Conservation (phyloP, 2,888 invertebrate genomes). For the Melanostoma mellinum region DNA sequence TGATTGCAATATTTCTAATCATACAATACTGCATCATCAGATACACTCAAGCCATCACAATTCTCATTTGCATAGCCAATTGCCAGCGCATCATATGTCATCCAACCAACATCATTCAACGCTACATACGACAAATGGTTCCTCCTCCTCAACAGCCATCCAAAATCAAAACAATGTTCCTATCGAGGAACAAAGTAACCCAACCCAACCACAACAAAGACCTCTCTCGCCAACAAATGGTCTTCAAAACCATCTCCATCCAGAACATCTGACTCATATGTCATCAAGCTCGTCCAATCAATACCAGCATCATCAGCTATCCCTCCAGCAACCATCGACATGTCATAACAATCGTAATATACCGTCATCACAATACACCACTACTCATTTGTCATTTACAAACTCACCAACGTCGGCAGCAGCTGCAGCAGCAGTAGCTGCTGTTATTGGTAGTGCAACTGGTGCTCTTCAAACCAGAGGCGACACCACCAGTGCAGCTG, state of each 20-base stretch:
- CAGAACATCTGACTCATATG: slow-evolving; percentile 66
- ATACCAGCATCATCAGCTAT: slow-evolving; percentile 18
- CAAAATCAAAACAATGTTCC: slow-evolving; percentile 69
- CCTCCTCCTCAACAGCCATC: slow-evolving; percentile 72
- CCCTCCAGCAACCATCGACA: slow-evolving; percentile 17
- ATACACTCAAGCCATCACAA: slow-evolving; percentile 58
- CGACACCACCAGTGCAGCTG: slow-evolving; percentile 79
- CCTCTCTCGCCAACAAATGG: slow-evolving; percentile 41
- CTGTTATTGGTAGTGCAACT: slow-evolving; percentile 72
- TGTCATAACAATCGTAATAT: slow-evolving; percentile 33
- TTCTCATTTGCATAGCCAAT: slow-evolving; percentile 54
- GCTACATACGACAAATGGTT: slow-evolving; percentile 79
- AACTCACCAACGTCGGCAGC: slow-evolving; percentile 72
- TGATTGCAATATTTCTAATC: slow-evolving; percentile 48
- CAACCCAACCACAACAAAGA: slow-evolving; percentile 37
- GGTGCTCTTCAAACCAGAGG: slow-evolving; percentile 74
- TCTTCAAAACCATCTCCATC: slow-evolving; percentile 68
- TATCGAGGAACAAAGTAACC: slow-evolving; percentile 75
- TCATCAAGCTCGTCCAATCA: slow-evolving; percentile 38
- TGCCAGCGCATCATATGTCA: slow-evolving; percentile 51
- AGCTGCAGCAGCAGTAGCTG: slow-evolving; percentile 74
- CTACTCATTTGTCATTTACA: slow-evolving; percentile 73
- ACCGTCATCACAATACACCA: slow-evolving; percentile 49
- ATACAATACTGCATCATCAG: slow-evolving; percentile 56
- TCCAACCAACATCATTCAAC: slow-evolving; percentile 59